A percentile compares a stretch with the other conserved stretches of the same genome.
phyloP scores from a whole-genome alignment of 2,888 invertebrate species.

The Altica lythri region DNA sequence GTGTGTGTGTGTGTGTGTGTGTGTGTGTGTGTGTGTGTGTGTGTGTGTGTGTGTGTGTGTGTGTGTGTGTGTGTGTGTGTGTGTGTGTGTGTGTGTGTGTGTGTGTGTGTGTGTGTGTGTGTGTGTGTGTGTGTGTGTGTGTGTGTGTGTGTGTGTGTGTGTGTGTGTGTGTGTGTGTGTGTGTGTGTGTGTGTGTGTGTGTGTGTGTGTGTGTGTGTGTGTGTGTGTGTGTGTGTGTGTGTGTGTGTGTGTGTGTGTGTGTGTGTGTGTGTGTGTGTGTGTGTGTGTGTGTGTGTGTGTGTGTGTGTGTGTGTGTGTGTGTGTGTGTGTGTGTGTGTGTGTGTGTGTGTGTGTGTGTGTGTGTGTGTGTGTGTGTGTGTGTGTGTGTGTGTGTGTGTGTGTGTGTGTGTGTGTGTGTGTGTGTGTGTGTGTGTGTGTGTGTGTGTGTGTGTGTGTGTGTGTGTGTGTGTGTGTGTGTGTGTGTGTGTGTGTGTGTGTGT shows the following conservation, averaged over 20 bases:
- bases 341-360: slow-evolving; percentile 1
- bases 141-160: slow-evolving; percentile 1
- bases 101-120: slow-evolving; percentile 1
- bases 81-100: slow-evolving; percentile 1
- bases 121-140: slow-evolving; percentile 1
- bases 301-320: slow-evolving; percentile 1
- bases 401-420: slow-evolving; percentile 1
- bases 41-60: slow-evolving; percentile 1
- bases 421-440: slow-evolving; percentile 1
- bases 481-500: slow-evolving; percentile 1
- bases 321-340: slow-evolving; percentile 1
- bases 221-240: slow-evolving; percentile 1
- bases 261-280: slow-evolving; percentile 1
- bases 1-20: slow-evolving; percentile 1
- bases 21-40: slow-evolving; percentile 1
- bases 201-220: slow-evolving; percentile 1
- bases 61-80: slow-evolving; percentile 1
- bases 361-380: slow-evolving; percentile 1
- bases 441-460: slow-evolving; percentile 1
- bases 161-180: slow-evolving; percentile 1
- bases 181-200: slow-evolving; percentile 1
- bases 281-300: slow-evolving; percentile 1
- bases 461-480: slow-evolving; percentile 1
- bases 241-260: slow-evolving; percentile 1
- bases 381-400: slow-evolving; percentile 1